phyloP scores from a whole-genome alignment of 2,113 vertebrate genomes.

The Rutilus rutilus region DNA sequence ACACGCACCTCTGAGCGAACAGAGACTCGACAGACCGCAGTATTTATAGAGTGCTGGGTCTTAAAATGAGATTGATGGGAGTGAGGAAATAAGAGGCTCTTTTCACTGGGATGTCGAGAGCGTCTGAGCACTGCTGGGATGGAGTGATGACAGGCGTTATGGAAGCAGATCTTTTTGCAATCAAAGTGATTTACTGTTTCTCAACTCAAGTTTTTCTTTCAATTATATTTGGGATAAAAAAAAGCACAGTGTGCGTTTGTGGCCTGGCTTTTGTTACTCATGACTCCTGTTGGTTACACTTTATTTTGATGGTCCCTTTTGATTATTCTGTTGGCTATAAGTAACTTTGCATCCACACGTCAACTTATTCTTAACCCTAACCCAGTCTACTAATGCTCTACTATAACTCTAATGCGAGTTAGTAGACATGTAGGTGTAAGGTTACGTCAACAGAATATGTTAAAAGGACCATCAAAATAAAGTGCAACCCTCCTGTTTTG shows the following conservation, averaged over 20 bases:
- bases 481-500: neutral
- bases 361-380: too few relatives aligned
- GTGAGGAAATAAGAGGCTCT: slow-evolving; percentile 19
- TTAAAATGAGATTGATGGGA: slow-evolving; percentile 43
- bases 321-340: too few relatives aligned
- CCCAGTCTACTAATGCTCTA: too few relatives aligned
- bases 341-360: too few relatives aligned
- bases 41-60: slow-evolving; percentile 53
- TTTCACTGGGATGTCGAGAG: slow-evolving; percentile 22
- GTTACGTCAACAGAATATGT: too few relatives aligned
- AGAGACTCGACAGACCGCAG: neutral
- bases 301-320: too few relatives aligned
- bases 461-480: too few relatives aligned
- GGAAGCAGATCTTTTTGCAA: neutral
- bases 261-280: neutral
- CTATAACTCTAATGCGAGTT: too few relatives aligned
- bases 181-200: neutral
- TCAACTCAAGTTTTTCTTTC: neutral
- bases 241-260: neutral
- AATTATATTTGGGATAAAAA: neutral
- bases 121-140: neutral
- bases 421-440: too few relatives aligned
- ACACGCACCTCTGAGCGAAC: slow-evolving; percentile 54
- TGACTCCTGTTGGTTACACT: neutral
- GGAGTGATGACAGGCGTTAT: neutral